These are phyloP conservation scores for Helicolenus hilgendorfi DNA, from an alignment of 2,797 vertebrate genomes.

Conservation along the genomic window DNA sequence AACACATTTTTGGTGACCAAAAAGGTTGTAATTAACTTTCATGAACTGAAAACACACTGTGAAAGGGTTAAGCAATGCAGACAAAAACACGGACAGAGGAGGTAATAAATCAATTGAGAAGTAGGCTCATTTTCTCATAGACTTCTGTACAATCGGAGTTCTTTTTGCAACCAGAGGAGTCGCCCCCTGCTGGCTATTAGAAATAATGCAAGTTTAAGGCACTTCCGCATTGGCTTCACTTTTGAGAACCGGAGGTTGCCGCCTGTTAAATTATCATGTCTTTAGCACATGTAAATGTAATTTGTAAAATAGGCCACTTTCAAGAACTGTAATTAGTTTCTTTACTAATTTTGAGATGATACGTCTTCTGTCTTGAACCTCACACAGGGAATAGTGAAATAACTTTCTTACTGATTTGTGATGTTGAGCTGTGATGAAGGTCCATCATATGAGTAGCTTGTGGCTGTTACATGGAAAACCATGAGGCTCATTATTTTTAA, in stretches of 20 bases:
- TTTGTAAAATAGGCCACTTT: background rate
- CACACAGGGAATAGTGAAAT: no score
- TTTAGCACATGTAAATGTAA: background rate
- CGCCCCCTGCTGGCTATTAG: no score
- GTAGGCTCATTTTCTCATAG: no score
- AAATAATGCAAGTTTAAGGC: no score
- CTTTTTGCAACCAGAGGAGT: no score
- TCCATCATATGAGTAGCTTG: constrained; percentile 1
- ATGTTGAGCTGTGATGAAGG: constrained; percentile 1
- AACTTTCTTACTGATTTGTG: background rate
- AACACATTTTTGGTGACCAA: background rate
- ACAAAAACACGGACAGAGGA: background rate
- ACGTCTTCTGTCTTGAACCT: background rate
- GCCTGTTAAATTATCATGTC: background rate
- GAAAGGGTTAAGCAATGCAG: background rate
- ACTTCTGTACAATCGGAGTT: no score
- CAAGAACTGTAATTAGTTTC: background rate
- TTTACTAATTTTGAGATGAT: background rate
- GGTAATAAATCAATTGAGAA: no score
- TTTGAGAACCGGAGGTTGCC: background rate
- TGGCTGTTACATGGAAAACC: constrained; percentile 28
- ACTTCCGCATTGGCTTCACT: background rate
- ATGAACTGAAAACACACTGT: background rate
- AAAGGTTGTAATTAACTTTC: background rate
- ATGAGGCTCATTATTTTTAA: constrained; percentile 65